phyloP scores from a whole-genome alignment of 23 tunicate species.

The Ciona savignyi region DNA sequence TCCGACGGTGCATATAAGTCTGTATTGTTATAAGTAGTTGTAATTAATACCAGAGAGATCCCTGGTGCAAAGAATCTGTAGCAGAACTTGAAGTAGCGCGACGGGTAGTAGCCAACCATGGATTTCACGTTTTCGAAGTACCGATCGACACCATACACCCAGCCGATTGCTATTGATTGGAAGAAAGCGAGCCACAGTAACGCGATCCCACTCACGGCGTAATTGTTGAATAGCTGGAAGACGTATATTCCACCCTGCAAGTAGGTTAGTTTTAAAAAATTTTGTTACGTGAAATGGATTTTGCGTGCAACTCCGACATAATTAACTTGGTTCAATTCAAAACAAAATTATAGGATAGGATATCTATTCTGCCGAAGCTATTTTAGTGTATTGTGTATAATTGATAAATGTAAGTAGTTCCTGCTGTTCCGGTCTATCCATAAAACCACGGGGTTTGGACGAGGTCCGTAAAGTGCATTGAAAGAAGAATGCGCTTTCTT shows the following conservation, averaged over 20 bases:
- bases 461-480: too few species aligned
- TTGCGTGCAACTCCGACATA: not conserved
- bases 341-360: not conserved
- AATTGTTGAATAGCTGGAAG: constrained; percentile 78
- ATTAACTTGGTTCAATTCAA: not conserved
- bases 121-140: constrained; percentile 60
- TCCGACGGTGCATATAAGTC: constrained; percentile 78
- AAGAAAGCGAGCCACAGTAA: constrained; percentile 67
- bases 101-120: constrained; percentile 86
- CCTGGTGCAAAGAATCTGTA: constrained; percentile 53
- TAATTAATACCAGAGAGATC: constrained; percentile 36
- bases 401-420: too few species aligned
- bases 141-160: constrained; percentile 86
- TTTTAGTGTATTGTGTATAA: too few species aligned
- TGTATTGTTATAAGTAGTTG: constrained; percentile 22
- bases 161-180: constrained; percentile 74
- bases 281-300: not conserved
- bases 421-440: too few species aligned
- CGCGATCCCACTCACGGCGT: constrained; percentile 90
- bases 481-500: too few species aligned
- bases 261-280: too few species aligned
- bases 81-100: constrained; percentile 64
- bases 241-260: constrained; percentile 95
- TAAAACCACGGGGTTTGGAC: too few species aligned
- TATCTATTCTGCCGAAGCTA: not conserved